Evolutionary conservation across 1,140 invertebrate genomes (phyloP).

Genomic region (Gonatopus flavifemur): DNA sequence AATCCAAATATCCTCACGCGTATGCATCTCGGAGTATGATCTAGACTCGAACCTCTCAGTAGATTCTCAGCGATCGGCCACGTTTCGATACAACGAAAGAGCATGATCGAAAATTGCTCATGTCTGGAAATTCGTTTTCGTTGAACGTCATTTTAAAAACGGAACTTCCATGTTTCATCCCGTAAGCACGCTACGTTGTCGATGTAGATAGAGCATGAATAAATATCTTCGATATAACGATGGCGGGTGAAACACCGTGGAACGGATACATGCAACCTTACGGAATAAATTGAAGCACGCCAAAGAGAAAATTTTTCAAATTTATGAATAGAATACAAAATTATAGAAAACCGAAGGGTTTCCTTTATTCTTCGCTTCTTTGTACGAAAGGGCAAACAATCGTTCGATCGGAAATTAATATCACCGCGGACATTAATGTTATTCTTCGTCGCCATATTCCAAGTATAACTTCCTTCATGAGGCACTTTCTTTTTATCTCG

Average conservation of each 20-base stretch:
- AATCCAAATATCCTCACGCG: too few relatives aligned
- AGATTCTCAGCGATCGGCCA: too few relatives aligned
- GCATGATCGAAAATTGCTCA: constrained; percentile 30
- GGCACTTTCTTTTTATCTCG: constrained; percentile 12
- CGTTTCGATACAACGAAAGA: too few relatives aligned
- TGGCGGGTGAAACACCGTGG: constrained; percentile 12
- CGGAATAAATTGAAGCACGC: constrained; percentile 1
- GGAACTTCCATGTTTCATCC: constrained; percentile 36
- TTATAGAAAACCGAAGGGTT: background rate
- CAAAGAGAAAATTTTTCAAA: background rate
- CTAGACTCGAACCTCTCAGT: too few relatives aligned
- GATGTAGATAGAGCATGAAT: constrained; percentile 38
- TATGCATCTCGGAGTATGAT: too few relatives aligned
- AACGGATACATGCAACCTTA: background rate
- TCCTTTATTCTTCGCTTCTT: constrained; percentile 1
- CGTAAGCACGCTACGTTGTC: constrained; percentile 21
- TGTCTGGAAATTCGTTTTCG: constrained; percentile 35
- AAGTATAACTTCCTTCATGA: too few relatives aligned
- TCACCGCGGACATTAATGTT: background rate
- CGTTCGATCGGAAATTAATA: constrained; percentile 7
- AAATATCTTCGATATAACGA: constrained; percentile 33
- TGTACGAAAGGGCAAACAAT: constrained; percentile 13
- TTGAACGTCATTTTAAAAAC: constrained; percentile 36
- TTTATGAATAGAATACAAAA: background rate
- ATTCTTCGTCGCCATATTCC: background rate